Percentiles rank a stretch among this genome's conserved stretches.
phyloP scores from a whole-genome alignment of 2,888 invertebrate genomes.

The Kryphioiulus occultus region DNA sequence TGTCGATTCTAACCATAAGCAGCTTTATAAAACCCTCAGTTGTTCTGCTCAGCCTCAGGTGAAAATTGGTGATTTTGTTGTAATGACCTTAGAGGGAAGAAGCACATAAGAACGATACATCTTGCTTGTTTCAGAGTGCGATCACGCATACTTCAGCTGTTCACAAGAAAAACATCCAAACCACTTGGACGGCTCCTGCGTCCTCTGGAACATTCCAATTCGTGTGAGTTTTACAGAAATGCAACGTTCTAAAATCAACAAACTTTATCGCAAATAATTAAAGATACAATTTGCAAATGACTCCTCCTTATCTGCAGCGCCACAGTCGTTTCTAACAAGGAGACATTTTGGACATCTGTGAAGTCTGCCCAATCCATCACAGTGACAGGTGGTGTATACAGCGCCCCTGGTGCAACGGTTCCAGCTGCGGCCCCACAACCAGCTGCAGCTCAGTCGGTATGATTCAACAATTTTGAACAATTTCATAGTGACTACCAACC shows the following conservation, averaged over 20 bases:
- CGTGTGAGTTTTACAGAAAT: conserved; percentile 37
- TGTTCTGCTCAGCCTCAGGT: not conserved
- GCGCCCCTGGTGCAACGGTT: not conserved
- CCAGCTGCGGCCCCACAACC: not conserved
- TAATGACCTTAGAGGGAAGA: too few relatives aligned
- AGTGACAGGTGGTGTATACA: not conserved
- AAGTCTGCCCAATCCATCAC: not conserved
- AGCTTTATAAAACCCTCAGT: not conserved
- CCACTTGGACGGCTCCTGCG: conserved; percentile 42
- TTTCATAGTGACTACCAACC: too few relatives aligned
- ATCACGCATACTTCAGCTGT: conserved; percentile 18
- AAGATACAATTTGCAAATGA: too few relatives aligned
- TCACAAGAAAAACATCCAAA: not conserved
- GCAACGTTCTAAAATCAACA: conserved; percentile 22
- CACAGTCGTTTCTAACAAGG: not conserved
- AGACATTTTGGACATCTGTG: conserved; percentile 2
- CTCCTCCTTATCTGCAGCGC: not conserved
- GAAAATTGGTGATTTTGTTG: not conserved
- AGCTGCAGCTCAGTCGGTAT: not conserved
- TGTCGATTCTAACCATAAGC: not conserved
- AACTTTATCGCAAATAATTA: too few relatives aligned
- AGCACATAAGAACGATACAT: not conserved
- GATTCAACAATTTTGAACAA: too few relatives aligned
- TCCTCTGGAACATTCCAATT: conserved; percentile 28
- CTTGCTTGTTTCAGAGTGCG: conserved; percentile 13